Percentiles rank a stretch among this genome's conserved stretches.
Conservation (phyloP, 2,888 invertebrate genomes). For the Andrena haemorrhoa region DNA sequence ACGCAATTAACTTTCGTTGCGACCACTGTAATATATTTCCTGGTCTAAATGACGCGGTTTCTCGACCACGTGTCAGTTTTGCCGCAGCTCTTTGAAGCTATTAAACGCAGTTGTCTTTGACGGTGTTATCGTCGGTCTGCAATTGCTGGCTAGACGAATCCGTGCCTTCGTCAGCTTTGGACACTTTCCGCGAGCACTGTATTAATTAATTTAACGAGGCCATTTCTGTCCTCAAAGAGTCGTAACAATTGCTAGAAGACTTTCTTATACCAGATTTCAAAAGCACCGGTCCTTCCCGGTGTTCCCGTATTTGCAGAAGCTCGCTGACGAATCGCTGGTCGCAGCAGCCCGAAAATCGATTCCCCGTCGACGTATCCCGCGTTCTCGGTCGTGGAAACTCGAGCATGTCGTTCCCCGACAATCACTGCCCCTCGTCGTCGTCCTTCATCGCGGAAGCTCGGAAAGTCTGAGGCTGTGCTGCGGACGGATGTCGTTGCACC, state of each 20-base stretch:
- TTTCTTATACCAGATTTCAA: not conserved
- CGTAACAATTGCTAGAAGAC: too few species aligned
- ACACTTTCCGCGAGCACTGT: not conserved
- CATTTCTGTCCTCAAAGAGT: not conserved
- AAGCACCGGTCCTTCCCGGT: not conserved
- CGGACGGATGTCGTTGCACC: constrained; percentile 53
- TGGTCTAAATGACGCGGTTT: constrained; percentile 21
- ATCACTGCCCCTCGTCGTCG: constrained; percentile 26
- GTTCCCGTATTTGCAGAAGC: constrained; percentile 12
- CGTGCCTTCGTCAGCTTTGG: not conserved
- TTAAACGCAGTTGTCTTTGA: constrained; percentile 4
- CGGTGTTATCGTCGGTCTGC: not conserved
- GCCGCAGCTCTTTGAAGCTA: constrained; percentile 18
- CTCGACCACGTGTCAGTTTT: constrained; percentile 17
- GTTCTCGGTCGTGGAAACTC: constrained; percentile 33
- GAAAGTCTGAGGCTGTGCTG: constrained; percentile 37
- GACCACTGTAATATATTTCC: constrained; percentile 32
- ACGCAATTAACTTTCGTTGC: constrained; percentile 60
- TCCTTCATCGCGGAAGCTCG: constrained; percentile 16
- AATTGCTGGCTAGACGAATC: constrained; percentile 12
- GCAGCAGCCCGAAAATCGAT: constrained; percentile 43
- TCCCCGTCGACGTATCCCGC: constrained; percentile 13
- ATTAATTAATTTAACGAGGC: not conserved
- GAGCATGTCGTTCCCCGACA: constrained; percentile 41
- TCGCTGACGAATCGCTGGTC: constrained; percentile 34